Conservation (phyloP, 2,888 invertebrate species). For the Trissonchulus latispiculum region DNA sequence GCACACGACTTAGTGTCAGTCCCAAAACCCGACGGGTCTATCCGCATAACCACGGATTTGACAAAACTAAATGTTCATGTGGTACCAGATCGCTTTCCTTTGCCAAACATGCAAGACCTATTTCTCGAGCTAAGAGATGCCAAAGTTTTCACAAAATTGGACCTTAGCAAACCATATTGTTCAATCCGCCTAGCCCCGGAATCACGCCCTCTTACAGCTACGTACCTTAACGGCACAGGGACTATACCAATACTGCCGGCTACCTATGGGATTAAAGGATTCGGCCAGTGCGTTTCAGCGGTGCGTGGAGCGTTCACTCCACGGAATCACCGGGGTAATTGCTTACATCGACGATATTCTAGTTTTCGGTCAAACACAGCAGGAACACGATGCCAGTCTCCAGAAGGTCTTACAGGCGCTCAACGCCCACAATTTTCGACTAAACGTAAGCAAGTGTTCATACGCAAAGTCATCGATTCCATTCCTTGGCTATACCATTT, state of each 20-base stretch:
- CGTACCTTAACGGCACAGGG: neutral
- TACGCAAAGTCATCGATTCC: neutral
- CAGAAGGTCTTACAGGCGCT: neutral
- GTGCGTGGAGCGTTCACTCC: neutral
- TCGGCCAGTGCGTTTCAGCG: neutral
- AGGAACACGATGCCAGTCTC: constrained; percentile 28
- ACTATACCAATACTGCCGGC: neutral
- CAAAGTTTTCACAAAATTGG: neutral
- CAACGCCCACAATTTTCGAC: neutral
- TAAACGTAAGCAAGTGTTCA: neutral
- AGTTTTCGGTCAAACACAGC: neutral
- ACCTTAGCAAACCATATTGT: neutral
- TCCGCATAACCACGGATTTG: neutral
- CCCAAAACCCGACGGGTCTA: too few relatives aligned
- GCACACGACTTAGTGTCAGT: neutral
- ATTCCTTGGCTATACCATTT: neutral
- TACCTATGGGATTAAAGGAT: constrained; percentile 3
- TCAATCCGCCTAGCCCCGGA: neutral
- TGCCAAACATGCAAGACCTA: neutral
- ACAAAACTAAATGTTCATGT: too few relatives aligned
- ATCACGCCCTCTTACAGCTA: neutral
- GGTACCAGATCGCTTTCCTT: neutral
- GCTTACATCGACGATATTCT: constrained; percentile 4
- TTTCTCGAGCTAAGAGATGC: neutral
- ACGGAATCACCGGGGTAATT: neutral